These are phyloP conservation scores for Paracentrotus lividus DNA, from an alignment of 53 echinoderm and acorn worm species.

Conservation along the genomic window DNA sequence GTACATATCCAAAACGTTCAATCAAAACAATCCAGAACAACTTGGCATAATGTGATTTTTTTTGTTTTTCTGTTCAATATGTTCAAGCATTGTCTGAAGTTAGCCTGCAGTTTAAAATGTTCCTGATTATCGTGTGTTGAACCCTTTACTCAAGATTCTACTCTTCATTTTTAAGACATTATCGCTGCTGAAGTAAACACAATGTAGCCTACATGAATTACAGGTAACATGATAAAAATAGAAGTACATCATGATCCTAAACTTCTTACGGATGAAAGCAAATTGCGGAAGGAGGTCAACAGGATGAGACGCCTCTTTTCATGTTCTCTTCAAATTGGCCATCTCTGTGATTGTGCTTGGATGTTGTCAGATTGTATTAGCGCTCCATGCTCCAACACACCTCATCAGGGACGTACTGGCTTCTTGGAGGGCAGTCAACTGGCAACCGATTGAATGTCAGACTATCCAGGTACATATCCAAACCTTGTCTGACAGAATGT, in stretches of 20 bases:
- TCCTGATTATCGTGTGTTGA: too few species aligned
- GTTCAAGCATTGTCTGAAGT: too few species aligned
- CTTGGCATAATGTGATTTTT: too few species aligned
- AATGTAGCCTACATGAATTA: too few species aligned
- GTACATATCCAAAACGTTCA: too few species aligned
- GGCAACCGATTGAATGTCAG: background rate
- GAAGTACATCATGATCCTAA: background rate
- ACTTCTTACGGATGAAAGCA: background rate
- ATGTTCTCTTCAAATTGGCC: background rate
- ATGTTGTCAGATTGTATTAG: constrained; percentile 13
- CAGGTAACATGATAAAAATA: too few species aligned
- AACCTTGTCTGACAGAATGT: background rate
- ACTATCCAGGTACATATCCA: background rate
- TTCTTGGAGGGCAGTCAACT: background rate
- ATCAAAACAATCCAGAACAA: too few species aligned
- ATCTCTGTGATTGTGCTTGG: background rate
- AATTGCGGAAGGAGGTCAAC: background rate
- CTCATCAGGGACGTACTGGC: background rate
- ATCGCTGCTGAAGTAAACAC: too few species aligned
- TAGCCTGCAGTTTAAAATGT: too few species aligned
- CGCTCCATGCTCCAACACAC: background rate
- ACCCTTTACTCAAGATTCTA: too few species aligned
- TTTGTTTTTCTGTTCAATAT: too few species aligned
- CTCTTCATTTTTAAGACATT: too few species aligned
- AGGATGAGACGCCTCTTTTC: background rate